Evolutionary conservation across 2,888 invertebrate species (phyloP).

Genomic region (Dicranocentrus wangi): DNA sequence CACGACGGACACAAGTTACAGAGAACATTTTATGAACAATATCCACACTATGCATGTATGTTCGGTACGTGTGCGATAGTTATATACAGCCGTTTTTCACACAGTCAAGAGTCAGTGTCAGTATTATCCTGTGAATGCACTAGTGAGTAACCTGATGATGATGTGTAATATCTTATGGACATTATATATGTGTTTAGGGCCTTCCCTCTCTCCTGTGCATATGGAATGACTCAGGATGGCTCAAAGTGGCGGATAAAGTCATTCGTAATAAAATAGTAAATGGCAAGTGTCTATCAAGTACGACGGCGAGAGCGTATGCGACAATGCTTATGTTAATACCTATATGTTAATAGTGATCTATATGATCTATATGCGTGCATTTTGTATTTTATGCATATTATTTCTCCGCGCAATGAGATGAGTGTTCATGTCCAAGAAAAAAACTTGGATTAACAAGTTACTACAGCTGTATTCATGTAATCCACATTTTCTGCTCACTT

Average conservation of each 20-base stretch:
- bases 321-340: too few relatives aligned
- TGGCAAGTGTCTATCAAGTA: constrained; percentile 1
- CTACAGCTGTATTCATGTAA: constrained; percentile 1
- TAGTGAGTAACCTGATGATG: not conserved
- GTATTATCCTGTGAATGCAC: not conserved
- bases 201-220: constrained; percentile 1
- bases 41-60: too few relatives aligned
- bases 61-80: not conserved
- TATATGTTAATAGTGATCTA: too few relatives aligned
- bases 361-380: too few relatives aligned
- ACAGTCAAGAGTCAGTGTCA: not conserved
- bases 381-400: too few relatives aligned
- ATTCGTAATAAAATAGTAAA: not conserved
- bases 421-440: not conserved
- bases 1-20: too few relatives aligned
- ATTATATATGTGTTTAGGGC: not conserved
- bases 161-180: constrained; percentile 9
- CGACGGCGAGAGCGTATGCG: too few relatives aligned
- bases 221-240: not conserved
- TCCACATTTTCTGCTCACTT: not conserved
- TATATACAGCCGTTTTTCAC: not conserved
- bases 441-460: constrained; percentile 10
- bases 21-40: not conserved
- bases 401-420: constrained; percentile 27
- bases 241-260: constrained; percentile 6